Conservation (phyloP, 2,113 vertebrate species). For the Microtus ochrogaster region DNA sequence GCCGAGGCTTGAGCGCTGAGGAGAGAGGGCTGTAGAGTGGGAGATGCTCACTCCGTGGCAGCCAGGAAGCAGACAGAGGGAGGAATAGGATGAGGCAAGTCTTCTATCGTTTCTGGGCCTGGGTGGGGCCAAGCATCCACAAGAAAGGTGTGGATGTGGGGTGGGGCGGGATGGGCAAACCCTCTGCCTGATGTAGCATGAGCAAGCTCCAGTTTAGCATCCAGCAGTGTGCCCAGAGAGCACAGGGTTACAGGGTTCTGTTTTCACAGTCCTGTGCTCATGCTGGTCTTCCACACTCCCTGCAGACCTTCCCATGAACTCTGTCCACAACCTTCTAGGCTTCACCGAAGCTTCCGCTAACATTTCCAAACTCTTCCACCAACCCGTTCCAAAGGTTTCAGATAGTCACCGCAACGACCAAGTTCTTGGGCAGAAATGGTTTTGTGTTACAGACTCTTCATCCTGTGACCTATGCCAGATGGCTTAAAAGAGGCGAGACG, state of each 20-base stretch:
- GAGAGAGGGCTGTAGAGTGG: background rate
- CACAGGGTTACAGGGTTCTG: too few relatives aligned
- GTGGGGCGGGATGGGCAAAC: rapidly evolving
- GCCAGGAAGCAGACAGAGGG: background rate
- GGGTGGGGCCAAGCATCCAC: background rate
- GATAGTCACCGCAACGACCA: background rate
- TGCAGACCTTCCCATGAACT: background rate
- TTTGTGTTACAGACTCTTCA: background rate
- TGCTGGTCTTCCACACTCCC: background rate
- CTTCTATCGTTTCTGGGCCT: background rate
- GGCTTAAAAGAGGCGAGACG: background rate
- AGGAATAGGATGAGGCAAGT: background rate
- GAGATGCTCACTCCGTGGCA: background rate
- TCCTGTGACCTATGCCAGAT: background rate
- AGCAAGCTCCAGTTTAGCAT: background rate
- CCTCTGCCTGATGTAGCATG: too few relatives aligned
- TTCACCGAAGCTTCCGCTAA: background rate
- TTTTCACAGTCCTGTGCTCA: background rate
- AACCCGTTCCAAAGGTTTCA: background rate
- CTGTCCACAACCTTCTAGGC: background rate
- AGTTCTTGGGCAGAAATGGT: background rate
- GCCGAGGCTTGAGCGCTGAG: background rate
- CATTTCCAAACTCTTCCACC: background rate
- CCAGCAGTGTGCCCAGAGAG: too few relatives aligned
- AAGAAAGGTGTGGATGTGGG: background rate